phyloP scores from a whole-genome alignment of 2,113 vertebrate genomes.

The Bubo bubo region DNA sequence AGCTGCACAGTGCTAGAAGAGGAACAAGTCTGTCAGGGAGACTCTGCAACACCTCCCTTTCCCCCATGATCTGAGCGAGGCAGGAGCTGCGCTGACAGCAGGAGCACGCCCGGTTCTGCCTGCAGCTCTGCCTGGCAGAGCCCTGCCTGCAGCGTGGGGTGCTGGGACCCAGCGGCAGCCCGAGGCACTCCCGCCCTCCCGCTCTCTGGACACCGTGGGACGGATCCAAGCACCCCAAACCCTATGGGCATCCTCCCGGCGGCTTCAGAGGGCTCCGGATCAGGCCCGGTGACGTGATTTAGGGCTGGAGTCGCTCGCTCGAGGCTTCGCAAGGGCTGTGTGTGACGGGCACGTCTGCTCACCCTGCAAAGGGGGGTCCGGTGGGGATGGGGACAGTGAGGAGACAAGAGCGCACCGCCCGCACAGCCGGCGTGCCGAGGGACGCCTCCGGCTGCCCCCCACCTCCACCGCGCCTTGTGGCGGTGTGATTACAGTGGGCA shows the following conservation, averaged over 20 bases:
- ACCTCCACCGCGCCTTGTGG: neutral
- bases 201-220: neutral
- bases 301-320: neutral
- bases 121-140: neutral
- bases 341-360: neutral
- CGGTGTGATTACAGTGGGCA: fast-evolving
- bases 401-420: fast-evolving
- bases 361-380: fast-evolving
- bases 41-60: fast-evolving
- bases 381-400: fast-evolving
- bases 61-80: fast-evolving
- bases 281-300: neutral
- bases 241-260: neutral
- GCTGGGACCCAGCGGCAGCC: neutral
- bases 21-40: fast-evolving
- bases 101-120: neutral
- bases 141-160: neutral
- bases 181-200: neutral
- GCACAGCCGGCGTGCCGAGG: fast-evolving
- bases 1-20: fast-evolving
- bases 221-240: too few relatives aligned
- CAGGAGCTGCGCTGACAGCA: too few relatives aligned
- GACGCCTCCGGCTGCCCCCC: neutral
- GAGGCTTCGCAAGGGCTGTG: neutral
- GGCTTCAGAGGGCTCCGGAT: neutral